Base-by-base conservation (phyloP, 1,140 invertebrate species). In the Drosophila sucinea region DNA sequence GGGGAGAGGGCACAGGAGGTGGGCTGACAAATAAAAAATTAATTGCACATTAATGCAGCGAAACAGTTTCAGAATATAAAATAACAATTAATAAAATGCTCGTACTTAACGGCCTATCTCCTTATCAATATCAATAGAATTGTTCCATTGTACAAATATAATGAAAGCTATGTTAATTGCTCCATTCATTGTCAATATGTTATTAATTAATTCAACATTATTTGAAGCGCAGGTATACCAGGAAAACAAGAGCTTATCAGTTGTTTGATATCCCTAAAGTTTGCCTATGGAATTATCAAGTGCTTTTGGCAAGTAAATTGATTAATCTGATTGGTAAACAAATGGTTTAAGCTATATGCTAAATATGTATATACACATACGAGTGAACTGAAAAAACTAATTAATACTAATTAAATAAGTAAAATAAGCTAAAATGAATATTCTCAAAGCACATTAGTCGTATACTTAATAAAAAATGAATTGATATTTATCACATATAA, bases 91-190 rank as follows among this genome's bases (percentile, higher is more conserved):
- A 79, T 79, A 78, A 66, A 67, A 72, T 72, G 41, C 65, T 65
- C 64, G 65, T 79, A 65, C 70, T 66, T 73, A 62, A 76, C 67
- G 40, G 65, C 38, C 70, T 63, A 57, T 62, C 60, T 25, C 57
- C 75, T 32, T 61, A 40, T 70, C 58, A 64, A 38, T 57, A 56
- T 62, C 70, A 60, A 79, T 78, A 67, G 61, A 80, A 68, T 60
- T 60, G 72, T 58, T 47, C 66, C 66, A 70, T 70, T 74, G 55
- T 69, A 61, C 60, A 65, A 65, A 62, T 56, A 76, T 67, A 76
- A 85, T 79, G 60, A 71, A 79, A 87, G 77, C 65, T 82, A 84
- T 89, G 79, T 86, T 89, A 86, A 86, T 86, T 89, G 82, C 67
- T 61, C 25, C 62, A 77, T 72, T 74, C 68, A 69, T 77, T 69